These are phyloP conservation scores for Lanius collurio DNA, from an alignment of 2,113 vertebrate species.

Conservation along the genomic window DNA sequence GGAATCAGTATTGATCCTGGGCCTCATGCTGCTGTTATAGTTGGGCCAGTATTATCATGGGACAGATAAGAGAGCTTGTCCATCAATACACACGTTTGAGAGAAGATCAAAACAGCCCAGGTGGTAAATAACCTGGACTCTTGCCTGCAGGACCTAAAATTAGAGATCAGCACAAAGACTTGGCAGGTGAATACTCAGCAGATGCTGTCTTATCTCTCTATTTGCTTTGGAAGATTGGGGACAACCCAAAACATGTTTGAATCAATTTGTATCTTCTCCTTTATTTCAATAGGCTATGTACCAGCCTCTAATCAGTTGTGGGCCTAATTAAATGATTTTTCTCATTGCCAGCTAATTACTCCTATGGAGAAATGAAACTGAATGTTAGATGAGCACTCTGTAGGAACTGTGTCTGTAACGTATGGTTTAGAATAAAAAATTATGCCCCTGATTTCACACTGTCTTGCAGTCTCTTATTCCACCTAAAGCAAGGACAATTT, in stretches of 20 bases:
- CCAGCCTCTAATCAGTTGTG: conserved; percentile 11
- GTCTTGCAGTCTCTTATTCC: neutral
- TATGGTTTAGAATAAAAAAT: conserved; percentile 21
- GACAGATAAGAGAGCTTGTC: neutral
- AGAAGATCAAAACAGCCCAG: conserved; percentile 27
- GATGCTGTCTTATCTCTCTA: conserved; percentile 60
- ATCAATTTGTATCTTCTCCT: conserved; percentile 42
- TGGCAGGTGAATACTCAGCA: conserved; percentile 55
- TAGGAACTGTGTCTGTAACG: neutral
- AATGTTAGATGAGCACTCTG: conserved; percentile 28
- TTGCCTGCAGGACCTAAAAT: conserved; percentile 51
- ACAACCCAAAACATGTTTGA: conserved; percentile 47
- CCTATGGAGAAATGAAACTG: conserved; percentile 15
- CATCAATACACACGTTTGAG: neutral
- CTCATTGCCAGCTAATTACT: conserved; percentile 36
- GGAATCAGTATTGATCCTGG: neutral
- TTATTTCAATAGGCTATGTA: conserved; percentile 8
- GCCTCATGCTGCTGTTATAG: neutral
- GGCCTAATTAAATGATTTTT: conserved; percentile 56
- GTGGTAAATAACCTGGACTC: conserved; percentile 51
- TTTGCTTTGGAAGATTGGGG: conserved; percentile 51
- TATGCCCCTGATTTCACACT: neutral
- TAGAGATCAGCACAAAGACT: conserved; percentile 31
- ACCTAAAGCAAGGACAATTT: neutral
- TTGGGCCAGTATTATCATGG: neutral